Conservation (phyloP, 1,140 invertebrate genomes). For the Heliconius eleuchia region DNA sequence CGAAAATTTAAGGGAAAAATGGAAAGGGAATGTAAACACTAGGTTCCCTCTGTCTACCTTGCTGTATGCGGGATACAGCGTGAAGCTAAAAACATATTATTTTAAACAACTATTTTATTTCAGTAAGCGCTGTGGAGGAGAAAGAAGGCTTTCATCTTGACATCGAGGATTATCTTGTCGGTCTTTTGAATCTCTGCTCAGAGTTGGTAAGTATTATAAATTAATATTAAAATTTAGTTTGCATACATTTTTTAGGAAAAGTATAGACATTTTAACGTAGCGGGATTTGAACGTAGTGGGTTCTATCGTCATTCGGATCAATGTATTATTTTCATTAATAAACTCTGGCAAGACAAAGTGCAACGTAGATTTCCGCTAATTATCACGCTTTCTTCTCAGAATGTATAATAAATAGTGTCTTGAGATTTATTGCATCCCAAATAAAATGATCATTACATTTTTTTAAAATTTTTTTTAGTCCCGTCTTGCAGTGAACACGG, state of each 20-base stretch:
- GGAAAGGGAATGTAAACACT: neutral
- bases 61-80: neutral
- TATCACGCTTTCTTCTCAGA: no score
- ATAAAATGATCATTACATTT: neutral
- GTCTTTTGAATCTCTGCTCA: conserved; percentile 89
- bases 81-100: neutral
- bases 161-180: conserved; percentile 94
- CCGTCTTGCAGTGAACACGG: conserved; percentile 93
- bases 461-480: conserved; percentile 75
- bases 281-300: neutral
- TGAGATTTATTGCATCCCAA: no score
- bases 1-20: no score
- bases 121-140: conserved; percentile 68
- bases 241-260: neutral
- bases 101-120: conserved; percentile 15
- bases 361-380: no score
- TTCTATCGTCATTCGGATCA: no score
- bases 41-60: neutral
- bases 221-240: conserved; percentile 1
- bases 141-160: conserved; percentile 93
- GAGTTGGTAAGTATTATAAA: conserved; percentile 86
- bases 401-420: no score
- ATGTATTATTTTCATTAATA: no score
- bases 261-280: neutral
- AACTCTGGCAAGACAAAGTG: no score